Evolutionary conservation across 1,140 invertebrate species (phyloP).

Genomic region (Drosophila hydei): DNA sequence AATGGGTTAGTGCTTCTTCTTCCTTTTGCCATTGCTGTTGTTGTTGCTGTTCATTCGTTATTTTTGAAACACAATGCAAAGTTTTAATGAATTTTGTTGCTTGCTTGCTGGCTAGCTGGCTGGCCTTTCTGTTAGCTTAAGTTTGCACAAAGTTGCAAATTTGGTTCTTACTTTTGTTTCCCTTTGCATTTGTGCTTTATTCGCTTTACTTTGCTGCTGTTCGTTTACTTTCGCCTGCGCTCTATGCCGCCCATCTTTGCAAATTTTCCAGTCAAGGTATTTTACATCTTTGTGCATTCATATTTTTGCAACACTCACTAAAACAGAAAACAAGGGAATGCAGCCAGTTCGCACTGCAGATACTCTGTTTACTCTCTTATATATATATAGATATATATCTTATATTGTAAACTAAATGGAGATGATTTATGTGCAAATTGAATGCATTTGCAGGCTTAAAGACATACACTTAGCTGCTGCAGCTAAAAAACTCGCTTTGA

Average conservation of each 20-base stretch:
- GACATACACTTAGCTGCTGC: no score
- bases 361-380: no score
- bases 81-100: slow-evolving; percentile 76
- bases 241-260: slow-evolving; percentile 46
- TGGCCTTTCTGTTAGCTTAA: slow-evolving; percentile 64
- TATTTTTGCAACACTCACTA: slow-evolving; percentile 49
- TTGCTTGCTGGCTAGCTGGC: slow-evolving; percentile 28
- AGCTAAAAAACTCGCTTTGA: not conserved
- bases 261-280: slow-evolving; percentile 73
- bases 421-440: no score
- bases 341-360: no score
- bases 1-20: slow-evolving; percentile 54
- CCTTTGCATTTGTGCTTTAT: slow-evolving; percentile 19
- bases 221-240: slow-evolving; percentile 6
- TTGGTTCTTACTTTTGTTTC: slow-evolving; percentile 65
- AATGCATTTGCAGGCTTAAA: no score
- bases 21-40: slow-evolving; percentile 14
- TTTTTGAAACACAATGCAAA: slow-evolving; percentile 73
- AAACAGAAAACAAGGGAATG: slow-evolving; percentile 40
- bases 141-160: slow-evolving; percentile 55
- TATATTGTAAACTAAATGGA: no score
- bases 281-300: slow-evolving; percentile 72
- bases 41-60: slow-evolving; percentile 25
- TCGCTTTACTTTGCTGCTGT: slow-evolving; percentile 12
- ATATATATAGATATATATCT: no score